Percentiles rank a stretch among this genome's conserved stretches.
These are phyloP conservation scores for Apostichopus californicus DNA, from an alignment of 35 echinoderm and acorn worm genomes.

Conservation along the genomic window DNA sequence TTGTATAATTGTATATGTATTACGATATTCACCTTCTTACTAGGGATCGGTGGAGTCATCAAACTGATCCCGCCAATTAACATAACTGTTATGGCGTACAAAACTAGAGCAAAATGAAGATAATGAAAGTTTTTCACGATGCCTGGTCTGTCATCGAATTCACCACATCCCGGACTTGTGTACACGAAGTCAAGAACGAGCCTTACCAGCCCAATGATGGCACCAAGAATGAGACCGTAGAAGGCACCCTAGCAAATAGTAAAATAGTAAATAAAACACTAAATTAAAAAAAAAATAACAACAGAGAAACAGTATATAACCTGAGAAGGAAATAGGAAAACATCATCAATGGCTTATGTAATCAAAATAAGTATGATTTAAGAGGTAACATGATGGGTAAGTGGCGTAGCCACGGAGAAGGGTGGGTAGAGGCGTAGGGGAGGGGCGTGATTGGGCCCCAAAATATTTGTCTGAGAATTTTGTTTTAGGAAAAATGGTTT, in stretches of 20 bases:
- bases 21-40: constrained; percentile 60
- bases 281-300: too few species aligned
- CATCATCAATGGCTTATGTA: too few species aligned
- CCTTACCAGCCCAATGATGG: constrained; percentile 66
- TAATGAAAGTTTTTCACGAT: constrained; percentile 87
- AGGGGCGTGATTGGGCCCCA: too few species aligned
- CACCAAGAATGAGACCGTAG: constrained; percentile 83
- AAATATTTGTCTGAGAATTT: too few species aligned
- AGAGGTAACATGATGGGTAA: too few species aligned
- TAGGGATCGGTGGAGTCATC: constrained; percentile 63
- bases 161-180: constrained; percentile 70
- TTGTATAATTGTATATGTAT: not conserved
- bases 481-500: too few species aligned
- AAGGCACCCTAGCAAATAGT: constrained; percentile 75
- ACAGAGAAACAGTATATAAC: too few species aligned
- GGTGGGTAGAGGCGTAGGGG: too few species aligned
- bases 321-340: too few species aligned
- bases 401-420: too few species aligned
- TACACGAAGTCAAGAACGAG: constrained; percentile 86
- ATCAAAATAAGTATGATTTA: too few species aligned
- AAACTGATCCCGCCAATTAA: constrained; percentile 71
- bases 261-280: not conserved
- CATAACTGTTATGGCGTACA: constrained; percentile 68
- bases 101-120: constrained; percentile 87
- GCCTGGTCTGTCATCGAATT: constrained; percentile 66